A percentile compares a stretch with the other conserved stretches of the same genome.
Evolutionary conservation across 2,888 invertebrate genomes (phyloP).

Genomic region (Dysmachus trigonus): DNA sequence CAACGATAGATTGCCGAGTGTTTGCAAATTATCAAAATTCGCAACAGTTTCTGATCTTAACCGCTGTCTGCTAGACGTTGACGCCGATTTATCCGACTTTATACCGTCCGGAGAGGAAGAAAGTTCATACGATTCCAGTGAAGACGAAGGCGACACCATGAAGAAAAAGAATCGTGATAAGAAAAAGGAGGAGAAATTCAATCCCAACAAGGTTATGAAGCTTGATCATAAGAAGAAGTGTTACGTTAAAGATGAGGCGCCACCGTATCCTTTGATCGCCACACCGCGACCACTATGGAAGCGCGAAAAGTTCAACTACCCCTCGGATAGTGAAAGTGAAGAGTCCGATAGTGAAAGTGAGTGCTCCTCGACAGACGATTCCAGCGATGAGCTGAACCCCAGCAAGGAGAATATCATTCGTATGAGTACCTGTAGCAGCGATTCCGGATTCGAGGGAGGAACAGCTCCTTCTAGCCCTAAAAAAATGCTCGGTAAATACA

Average conservation of each 20-base stretch:
- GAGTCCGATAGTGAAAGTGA: slow-evolving; percentile 61
- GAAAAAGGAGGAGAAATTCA: slow-evolving; percentile 61
- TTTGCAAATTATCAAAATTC: slow-evolving; percentile 61
- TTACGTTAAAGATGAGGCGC: slow-evolving; percentile 68
- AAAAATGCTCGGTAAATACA: slow-evolving; percentile 67
- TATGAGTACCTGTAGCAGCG: slow-evolving; percentile 80
- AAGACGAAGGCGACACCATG: slow-evolving; percentile 62
- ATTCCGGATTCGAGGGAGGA: slow-evolving; percentile 82
- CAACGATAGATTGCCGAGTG: background rate
- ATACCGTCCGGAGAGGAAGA: slow-evolving; percentile 60
- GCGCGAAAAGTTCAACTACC: slow-evolving; percentile 66
- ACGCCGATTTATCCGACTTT: slow-evolving; percentile 64
- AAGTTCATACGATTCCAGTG: slow-evolving; percentile 56
- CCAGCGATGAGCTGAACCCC: slow-evolving; percentile 51
- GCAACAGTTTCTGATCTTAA: slow-evolving; percentile 65
- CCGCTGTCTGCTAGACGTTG: slow-evolving; percentile 64
- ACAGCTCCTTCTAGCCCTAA: slow-evolving; percentile 74
- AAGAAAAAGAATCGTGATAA: slow-evolving; percentile 60
- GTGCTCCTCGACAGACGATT: slow-evolving; percentile 45
- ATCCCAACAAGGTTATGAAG: slow-evolving; percentile 64
- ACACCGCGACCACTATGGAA: slow-evolving; percentile 70
- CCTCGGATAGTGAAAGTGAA: slow-evolving; percentile 65
- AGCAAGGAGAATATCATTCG: slow-evolving; percentile 64
- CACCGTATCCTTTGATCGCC: slow-evolving; percentile 69
- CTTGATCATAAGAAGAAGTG: slow-evolving; percentile 62